Evolutionary conservation across 1,140 invertebrate genomes (phyloP), one percentile per base, ranked within the genome.

Genomic region (Druon quercuslanigerum): DNA sequence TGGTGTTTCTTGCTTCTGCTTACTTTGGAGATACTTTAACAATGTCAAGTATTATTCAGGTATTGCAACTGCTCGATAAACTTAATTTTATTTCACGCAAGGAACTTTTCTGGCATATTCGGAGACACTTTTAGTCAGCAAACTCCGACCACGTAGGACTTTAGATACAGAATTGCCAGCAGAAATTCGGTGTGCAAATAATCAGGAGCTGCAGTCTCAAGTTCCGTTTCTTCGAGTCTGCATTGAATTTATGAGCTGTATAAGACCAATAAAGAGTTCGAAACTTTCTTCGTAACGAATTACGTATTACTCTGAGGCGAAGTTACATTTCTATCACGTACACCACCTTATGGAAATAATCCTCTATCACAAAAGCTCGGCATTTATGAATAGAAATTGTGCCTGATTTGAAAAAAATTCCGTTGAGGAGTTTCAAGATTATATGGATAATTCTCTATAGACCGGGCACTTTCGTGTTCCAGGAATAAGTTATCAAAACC

Each of bases 211-310:
- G 33, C 25, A 66, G 33, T 66, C 33, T 66, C 60, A 40, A 66
- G 60, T 66, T 66, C 60, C 13, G 13, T 66, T 66, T 66, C 60
- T 66, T 66, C 75, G 14, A 60, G 77, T 81, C 76, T 76, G 79
- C 74, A 51, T 60, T 79, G 72, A 84, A 84, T 84, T 84, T 84
- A 82, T 84, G 77, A 60, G 82, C 78, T 77, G 75, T 76, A n/a
- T n/a, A 79, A 84, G 79, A 79, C 76, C 75, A 82, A 84, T 84
- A 82, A 80, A 82, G 77, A 66, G 20, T 75, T 70, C 25, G 19
- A 71, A 16, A 76, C 33, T 76, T 77, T 78, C 56, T 76, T 74
- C 78, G 25, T 25, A 40, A 40, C 33, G 14, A 33, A 66, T 40
- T 66, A 66, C 46, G n/a, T 66, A n/a, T 16, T 33, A 25, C 13